Evolutionary conservation across 2,888 invertebrate species (phyloP).

Genomic region (Coelopa pilipes): DNA sequence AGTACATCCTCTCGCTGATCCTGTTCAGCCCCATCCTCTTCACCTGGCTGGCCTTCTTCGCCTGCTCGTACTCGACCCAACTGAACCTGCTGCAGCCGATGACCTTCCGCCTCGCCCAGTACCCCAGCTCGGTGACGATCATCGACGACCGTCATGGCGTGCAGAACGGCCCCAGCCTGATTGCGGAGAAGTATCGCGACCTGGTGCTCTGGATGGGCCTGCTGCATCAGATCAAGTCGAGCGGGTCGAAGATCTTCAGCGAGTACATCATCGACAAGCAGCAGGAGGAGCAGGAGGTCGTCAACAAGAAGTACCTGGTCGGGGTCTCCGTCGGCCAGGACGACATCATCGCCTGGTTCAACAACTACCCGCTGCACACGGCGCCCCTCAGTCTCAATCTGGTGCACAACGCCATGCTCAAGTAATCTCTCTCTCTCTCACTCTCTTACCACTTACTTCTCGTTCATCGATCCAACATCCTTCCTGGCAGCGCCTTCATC

Average conservation of each 20-base stretch:
- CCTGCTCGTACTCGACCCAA: neutral
- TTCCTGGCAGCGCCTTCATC: neutral
- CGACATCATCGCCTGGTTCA: constrained; percentile 50
- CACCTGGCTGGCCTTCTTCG: neutral
- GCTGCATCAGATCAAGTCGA: neutral
- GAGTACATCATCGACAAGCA: constrained; percentile 4
- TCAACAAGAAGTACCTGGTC: constrained; percentile 40
- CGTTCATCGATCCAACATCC: too few species aligned
- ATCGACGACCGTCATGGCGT: neutral
- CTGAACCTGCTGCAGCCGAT: neutral
- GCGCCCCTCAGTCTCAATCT: constrained; percentile 49
- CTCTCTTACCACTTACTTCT: too few species aligned
- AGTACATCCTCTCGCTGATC: neutral
- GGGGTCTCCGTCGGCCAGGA: constrained; percentile 45
- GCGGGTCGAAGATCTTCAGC: neutral
- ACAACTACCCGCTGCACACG: constrained; percentile 50
- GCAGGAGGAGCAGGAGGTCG: neutral
- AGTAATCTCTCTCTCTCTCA: neutral
- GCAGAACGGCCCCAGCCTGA: neutral
- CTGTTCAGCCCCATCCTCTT: neutral
- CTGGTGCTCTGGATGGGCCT: neutral
- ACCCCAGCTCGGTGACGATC: constrained; percentile 5
- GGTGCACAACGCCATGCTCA: constrained; percentile 51
- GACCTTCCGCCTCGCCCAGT: constrained; percentile 6
- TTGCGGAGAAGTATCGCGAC: neutral